Conservation (phyloP, 1,140 invertebrate species). For the Diplogasteroides magnus region DNA sequence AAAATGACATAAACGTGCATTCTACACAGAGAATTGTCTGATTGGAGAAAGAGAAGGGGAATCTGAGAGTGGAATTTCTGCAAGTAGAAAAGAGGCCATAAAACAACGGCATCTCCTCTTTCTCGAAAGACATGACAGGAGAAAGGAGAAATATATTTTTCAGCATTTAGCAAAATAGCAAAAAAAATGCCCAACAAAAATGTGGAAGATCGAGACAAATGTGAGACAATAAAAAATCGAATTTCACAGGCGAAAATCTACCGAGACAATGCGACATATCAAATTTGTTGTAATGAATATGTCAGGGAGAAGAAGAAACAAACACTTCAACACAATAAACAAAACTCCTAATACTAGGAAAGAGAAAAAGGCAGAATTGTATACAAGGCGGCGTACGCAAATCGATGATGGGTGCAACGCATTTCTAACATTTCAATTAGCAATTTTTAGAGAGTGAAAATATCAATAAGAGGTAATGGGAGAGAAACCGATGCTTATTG, state of each 20-base stretch:
- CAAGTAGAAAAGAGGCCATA: not conserved
- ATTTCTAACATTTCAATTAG: no score
- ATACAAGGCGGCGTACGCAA: no score
- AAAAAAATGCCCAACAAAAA: no score
- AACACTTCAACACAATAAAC: not conserved
- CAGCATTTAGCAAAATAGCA: no score
- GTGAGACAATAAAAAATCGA: no score
- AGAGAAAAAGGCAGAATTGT: not conserved
- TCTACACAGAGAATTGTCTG: constrained; percentile 2
- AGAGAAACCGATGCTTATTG: not conserved
- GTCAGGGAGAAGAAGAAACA: not conserved
- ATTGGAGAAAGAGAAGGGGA: not conserved
- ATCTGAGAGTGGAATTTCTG: not conserved
- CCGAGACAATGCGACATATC: no score
- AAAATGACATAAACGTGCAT: constrained; percentile 5
- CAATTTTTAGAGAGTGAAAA: not conserved
- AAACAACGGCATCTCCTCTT: not conserved
- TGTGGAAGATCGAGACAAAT: no score
- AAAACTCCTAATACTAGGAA: not conserved
- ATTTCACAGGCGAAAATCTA: no score
- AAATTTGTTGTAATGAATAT: not conserved
- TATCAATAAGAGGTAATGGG: not conserved
- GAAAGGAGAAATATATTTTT: not conserved
- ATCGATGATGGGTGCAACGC: no score
- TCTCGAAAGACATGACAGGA: constrained; percentile 6